phyloP scores from a whole-genome alignment of 1,140 invertebrate genomes.

The Drosophila albomicans region DNA sequence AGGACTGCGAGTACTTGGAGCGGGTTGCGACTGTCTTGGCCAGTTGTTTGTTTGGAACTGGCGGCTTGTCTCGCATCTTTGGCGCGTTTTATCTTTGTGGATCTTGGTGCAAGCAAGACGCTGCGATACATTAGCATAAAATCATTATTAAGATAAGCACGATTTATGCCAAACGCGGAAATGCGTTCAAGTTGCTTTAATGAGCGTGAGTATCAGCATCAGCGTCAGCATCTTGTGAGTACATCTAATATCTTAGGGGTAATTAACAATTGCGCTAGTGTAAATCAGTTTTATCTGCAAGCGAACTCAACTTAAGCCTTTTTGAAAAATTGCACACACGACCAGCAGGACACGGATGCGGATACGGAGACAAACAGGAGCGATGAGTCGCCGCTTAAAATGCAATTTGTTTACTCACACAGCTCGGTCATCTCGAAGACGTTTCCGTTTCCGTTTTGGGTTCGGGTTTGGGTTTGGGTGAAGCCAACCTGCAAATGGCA shows the following conservation, averaged over 20 bases:
- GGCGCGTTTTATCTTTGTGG: constrained; percentile 55
- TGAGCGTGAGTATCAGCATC: constrained; percentile 50
- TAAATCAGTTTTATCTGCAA: constrained; percentile 77
- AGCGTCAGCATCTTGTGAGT: constrained; percentile 48
- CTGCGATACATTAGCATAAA: constrained; percentile 84
- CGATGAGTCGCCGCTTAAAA: constrained; percentile 70
- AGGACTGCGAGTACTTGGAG: background rate
- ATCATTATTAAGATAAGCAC: constrained; percentile 82
- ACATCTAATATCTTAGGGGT: constrained; percentile 35
- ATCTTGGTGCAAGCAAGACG: constrained; percentile 71
- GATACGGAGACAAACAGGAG: constrained; percentile 15
- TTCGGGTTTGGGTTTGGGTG: constrained; percentile 35
- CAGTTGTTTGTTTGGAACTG: constrained; percentile 5
- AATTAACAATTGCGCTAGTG: constrained; percentile 69
- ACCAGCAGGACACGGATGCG: constrained; percentile 27
- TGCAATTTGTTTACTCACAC: constrained; percentile 68
- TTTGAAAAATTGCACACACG: constrained; percentile 69
- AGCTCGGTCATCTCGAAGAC: constrained; percentile 27
- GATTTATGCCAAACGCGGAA: constrained; percentile 40
- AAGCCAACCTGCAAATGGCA: constrained; percentile 60
- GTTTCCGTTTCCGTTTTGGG: constrained; percentile 42
- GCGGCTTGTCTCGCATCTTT: constrained; percentile 44
- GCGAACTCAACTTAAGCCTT: constrained; percentile 35
- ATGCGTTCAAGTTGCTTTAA: constrained; percentile 56
- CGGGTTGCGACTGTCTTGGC: constrained; percentile 23